phyloP scores from a whole-genome alignment of 2,797 vertebrate genomes.

The Tokudaia muenninki region DNA sequence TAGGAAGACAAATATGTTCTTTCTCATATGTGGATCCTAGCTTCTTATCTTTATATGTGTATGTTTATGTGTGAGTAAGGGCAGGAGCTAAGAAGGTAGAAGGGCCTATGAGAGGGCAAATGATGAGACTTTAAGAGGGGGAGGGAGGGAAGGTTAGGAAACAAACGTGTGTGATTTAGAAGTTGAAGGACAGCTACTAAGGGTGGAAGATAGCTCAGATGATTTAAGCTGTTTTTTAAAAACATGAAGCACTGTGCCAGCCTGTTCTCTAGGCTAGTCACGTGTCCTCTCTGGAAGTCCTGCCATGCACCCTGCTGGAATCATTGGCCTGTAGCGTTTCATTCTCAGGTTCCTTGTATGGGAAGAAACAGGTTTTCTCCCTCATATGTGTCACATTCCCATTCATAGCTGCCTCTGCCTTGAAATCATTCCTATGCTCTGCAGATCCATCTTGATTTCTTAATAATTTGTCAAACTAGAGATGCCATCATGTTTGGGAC shows the following conservation, averaged over 20 bases:
- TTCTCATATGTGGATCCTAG: background rate
- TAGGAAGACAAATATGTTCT: background rate
- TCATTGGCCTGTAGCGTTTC: background rate
- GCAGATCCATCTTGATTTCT: conserved; percentile 12
- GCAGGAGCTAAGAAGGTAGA: background rate
- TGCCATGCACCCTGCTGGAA: background rate
- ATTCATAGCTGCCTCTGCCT: background rate
- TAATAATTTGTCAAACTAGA: conserved; percentile 21
- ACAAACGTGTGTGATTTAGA: background rate
- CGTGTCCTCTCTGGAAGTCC: background rate
- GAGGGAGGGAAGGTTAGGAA: too few relatives aligned
- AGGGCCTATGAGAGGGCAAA: background rate
- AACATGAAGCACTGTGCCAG: background rate
- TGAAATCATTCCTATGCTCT: conserved; percentile 32
- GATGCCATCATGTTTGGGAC: background rate
- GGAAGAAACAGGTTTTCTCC: background rate
- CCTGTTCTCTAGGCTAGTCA: conserved; percentile 18
- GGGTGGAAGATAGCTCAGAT: background rate
- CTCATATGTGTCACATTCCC: background rate
- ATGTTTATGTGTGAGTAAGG: background rate
- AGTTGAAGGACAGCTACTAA: background rate
- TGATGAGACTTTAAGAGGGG: background rate
- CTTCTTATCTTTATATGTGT: background rate
- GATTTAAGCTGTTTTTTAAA: conserved; percentile 42
- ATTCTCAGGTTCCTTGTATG: background rate